These are phyloP conservation scores for Schizopygopsis pylzovi DNA, from an alignment of 2,797 vertebrate genomes.

Conservation along the genomic window DNA sequence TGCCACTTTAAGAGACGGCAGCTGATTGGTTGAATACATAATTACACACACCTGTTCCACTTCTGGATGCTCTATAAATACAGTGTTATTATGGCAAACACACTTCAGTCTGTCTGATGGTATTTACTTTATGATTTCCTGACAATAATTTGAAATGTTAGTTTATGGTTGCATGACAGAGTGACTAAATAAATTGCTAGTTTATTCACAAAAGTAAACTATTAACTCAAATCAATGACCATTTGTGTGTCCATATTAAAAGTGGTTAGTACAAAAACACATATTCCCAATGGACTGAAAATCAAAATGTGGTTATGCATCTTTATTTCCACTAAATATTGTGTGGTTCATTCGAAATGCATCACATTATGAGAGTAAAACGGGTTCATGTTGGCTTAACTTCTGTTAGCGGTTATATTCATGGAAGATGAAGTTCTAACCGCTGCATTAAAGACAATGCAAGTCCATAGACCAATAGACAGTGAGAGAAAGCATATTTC, in stretches of 20 bases:
- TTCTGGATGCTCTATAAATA: background rate
- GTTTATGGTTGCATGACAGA: background rate
- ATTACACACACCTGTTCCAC: conserved; percentile 31
- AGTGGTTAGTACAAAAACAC: background rate
- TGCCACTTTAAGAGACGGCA: conserved; percentile 22
- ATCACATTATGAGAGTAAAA: background rate
- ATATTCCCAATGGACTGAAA: background rate
- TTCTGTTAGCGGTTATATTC: background rate
- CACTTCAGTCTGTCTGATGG: background rate
- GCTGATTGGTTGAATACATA: conserved; percentile 41
- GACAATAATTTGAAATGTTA: background rate
- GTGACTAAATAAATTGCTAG: background rate
- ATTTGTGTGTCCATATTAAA: background rate
- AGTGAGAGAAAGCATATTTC: conserved; percentile 33
- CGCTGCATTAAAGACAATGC: background rate
- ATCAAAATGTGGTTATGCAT: background rate
- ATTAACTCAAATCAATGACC: background rate
- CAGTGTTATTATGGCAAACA: background rate
- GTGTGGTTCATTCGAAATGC: background rate
- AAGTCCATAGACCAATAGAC: background rate
- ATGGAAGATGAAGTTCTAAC: conserved; percentile 11
- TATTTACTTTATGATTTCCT: background rate
- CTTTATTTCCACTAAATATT: background rate
- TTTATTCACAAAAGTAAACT: background rate
- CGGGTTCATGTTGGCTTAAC: background rate